Base-by-base conservation (phyloP, 2,797 vertebrate genomes). In the Sorex maritimensis region DNA sequence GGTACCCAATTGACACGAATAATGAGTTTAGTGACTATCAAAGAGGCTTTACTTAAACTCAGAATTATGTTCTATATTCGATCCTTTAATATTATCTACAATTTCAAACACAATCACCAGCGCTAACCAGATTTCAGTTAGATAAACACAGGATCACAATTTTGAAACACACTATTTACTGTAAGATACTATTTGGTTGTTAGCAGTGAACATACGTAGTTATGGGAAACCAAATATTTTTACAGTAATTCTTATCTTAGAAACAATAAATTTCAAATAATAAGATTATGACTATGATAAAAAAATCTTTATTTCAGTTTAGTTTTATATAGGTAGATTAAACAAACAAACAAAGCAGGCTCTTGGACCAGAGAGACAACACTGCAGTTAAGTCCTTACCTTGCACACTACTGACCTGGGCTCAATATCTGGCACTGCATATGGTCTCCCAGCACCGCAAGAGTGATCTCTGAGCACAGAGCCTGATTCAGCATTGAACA, bases 221-320 rank as follows among this genome's bases (percentile, higher is more conserved):
- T 91, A 11, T 19, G 38, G 21, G 93, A 94, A 81, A 10, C 58
- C n/a, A 65, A 86, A 94, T 26, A 71, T 71, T 86, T 91, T 68
- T 78, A 80, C 77, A 41, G 55, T 92, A 91, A 81, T 73, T 92
- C 80, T 78, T 34, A 90, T 38, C 65, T 90, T 46, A 49, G 41
- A 80, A 89, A 81, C 28, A 88, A 96, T 58, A 49, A 28, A 26
- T 67, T 72, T 28, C 55, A 85, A 89, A 34, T 17, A 61, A 90
- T 74, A 85, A 86, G 58, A 86, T 49, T 86, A 79, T 23, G 71
- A 94, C 77, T 71, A 81, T 83, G 15, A 63, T 71, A 41, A 84
- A 95, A 13, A 61, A 67, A 19, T 34, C 34, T 34, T 34, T 34
- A 75, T 65, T 90, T 90, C 26, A 65, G 44, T 81, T 21, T 63